Evolutionary conservation across 2,888 invertebrate species (phyloP).

Genomic region (Luperina testacea): DNA sequence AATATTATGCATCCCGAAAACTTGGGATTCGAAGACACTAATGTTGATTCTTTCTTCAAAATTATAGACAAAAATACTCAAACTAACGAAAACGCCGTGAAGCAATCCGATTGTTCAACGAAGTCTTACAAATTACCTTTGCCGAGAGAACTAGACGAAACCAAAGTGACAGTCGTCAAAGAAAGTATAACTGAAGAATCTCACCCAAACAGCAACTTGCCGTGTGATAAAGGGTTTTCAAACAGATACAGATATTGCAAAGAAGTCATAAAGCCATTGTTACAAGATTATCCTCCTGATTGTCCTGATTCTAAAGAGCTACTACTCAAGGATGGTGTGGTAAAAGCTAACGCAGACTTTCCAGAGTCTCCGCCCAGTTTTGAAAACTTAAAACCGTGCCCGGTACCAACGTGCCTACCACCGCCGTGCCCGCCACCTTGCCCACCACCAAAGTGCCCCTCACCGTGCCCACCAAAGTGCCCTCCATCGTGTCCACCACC

Average conservation of each 20-base stretch:
- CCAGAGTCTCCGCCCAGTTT: conserved; percentile 68
- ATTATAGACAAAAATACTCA: conserved; percentile 71
- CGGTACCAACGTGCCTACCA: not conserved
- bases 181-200: conserved; percentile 71
- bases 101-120: conserved; percentile 2
- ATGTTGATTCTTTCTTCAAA: conserved; percentile 54
- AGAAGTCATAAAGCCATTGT: conserved; percentile 75
- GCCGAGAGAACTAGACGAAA: conserved; percentile 48
- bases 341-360: conserved; percentile 65
- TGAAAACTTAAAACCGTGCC: not conserved
- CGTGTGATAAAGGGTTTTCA: conserved; percentile 51
- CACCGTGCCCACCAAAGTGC: not conserved
- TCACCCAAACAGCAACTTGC: conserved; percentile 46
- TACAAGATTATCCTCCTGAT: conserved; percentile 65
- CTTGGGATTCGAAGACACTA: conserved; percentile 56
- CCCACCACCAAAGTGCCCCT: not conserved
- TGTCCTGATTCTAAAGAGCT: conserved; percentile 68
- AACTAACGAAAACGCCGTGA: conserved; percentile 52
- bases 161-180: conserved; percentile 65
- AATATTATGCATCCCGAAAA: conserved; percentile 73
- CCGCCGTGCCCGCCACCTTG: not conserved
- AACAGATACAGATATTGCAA: conserved; percentile 72
- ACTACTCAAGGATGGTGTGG: conserved; percentile 64
- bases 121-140: conserved; percentile 51
- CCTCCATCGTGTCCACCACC: not conserved